Conservation (phyloP, 2,113 vertebrate genomes). For the Caranx melampygus region DNA sequence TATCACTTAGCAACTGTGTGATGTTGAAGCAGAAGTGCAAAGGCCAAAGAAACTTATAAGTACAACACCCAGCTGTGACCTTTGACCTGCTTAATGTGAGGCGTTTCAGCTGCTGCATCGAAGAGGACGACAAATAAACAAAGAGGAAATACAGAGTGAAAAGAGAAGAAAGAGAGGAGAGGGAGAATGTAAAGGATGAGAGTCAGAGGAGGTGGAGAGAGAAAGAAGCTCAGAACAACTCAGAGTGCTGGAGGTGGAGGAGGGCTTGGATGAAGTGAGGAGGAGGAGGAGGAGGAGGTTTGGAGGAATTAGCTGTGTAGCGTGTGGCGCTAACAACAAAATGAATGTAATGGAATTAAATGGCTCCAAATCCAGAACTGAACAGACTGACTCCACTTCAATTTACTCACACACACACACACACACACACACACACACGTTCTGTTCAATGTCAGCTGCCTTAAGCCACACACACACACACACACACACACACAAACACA, state of each 20-base stretch:
- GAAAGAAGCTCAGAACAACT: not conserved
- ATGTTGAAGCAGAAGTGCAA: no score
- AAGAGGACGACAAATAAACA: no score
- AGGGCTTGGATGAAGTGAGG: no score
- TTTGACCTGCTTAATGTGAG: no score
- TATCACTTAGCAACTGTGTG: no score
- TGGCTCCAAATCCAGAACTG: constrained; percentile 40
- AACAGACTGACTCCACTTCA: constrained; percentile 52
- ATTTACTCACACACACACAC: constrained; percentile 33
- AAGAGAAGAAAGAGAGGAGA: no score
- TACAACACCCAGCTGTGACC: no score
- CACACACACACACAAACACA: not conserved
- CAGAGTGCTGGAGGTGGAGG: not conserved
- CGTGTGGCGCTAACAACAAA: constrained; percentile 32
- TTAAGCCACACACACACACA: not conserved
- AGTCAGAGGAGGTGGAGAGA: not conserved
- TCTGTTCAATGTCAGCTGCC: constrained; percentile 53
- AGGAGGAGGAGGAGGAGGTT: not conserved
- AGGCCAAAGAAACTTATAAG: no score
- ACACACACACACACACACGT: constrained; percentile 34
- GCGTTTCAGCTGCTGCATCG: no score
- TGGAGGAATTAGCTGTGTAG: constrained; percentile 1
- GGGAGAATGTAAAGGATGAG: no score
- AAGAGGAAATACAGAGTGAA: no score
- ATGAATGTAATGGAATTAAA: constrained; percentile 66